Base-by-base conservation (phyloP, 2,888 invertebrate species). In the Drosophila subquinaria region DNA sequence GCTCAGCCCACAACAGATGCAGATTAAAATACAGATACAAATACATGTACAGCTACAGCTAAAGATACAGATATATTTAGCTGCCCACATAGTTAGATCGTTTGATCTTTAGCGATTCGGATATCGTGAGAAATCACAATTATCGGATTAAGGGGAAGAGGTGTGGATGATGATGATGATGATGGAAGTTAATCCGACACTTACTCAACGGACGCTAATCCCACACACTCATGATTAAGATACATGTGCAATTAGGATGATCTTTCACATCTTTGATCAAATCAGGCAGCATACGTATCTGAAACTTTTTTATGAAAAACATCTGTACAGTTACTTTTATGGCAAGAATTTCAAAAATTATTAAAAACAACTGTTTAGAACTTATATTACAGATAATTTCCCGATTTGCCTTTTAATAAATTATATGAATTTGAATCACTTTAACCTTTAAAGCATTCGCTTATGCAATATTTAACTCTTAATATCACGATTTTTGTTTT, bases 61-160 rank as follows among this genome's bases (percentile, higher is more conserved):
- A 27, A 10, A 52, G 20, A 15, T 30, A 47, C 30, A 45, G 48
- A 17, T 42, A 42, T 30, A 59, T 52, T 52, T 30, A 40, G 45
- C 17, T 40, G 48, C 52, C 35, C 35, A 52, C 61, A 45, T 23
- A n/a, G 56, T 33, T 27, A 48, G 6, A n/a, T 40, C 40, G 17
- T 62, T 62, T 55, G 55, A 67, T 60, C 60, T 65, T 23, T 27
- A 27, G 50, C 65, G 65, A 9, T 51, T n/a, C 15, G 27, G 23
- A 42, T 17, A 42, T 59, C 50, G 59, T 64, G 50, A 27, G 59
- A 64, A 45, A 20, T 20, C 5, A 5, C 43, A 11, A 42, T 56
- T 30, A 8, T 10, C 3, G 8, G 9, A n/a, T 33, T 23, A 42
- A 15, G 10, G 9, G 15, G 10, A 15, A 30, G 30, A 30, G 15